Evolutionary conservation across 2,113 vertebrate genomes (phyloP), one percentile per base, ranked within the genome.

Genomic region (Euleptes europaea): DNA sequence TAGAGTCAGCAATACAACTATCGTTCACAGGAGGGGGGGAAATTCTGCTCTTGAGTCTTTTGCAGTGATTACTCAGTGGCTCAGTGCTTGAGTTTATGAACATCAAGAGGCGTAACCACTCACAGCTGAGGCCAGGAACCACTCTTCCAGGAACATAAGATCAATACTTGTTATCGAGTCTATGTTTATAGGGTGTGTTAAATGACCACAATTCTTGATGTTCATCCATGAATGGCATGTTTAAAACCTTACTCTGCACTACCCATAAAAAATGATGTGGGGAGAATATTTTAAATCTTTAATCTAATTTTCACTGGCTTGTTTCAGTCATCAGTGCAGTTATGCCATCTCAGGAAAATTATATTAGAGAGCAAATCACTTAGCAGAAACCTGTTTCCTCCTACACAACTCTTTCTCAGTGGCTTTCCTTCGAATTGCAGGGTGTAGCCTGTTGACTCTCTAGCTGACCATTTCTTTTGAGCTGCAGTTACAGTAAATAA

Each of bases 91-190:
- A 93, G 89, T 90, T 85, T 92, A 93, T 92, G 88, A 92, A 89
- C 84, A 91, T 84, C 83, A 87, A 82, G 90, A 89, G 86, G 75
- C 84, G 83, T 85, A 89, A 76, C 80, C 83, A 33, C 78, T 90
- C 76, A 3, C 65, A 87, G 77, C 83, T 88, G 91, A 91, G 76
- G 82, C 84, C 78, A 81, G 72, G 82, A 91, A 80, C 91, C 78
- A 15, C 14, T 92, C 73, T 93, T 95, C 88, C 90, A 92, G 85
- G 82, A 91, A 92, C 87, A 82, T 84, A 91, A 89, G 87, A 94
- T 90, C 88, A 89, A 88, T 92, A 91, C 71, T 71, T 88, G 82
- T 92, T 92, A 87, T 85, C 65, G 91, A 88, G 73, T 67, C 91
- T 80, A 89, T 90, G 82, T 88, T 94, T 89, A 91, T 67, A 86